phyloP scores from a whole-genome alignment of 2,113 vertebrate genomes.

The Aix galericulata region DNA sequence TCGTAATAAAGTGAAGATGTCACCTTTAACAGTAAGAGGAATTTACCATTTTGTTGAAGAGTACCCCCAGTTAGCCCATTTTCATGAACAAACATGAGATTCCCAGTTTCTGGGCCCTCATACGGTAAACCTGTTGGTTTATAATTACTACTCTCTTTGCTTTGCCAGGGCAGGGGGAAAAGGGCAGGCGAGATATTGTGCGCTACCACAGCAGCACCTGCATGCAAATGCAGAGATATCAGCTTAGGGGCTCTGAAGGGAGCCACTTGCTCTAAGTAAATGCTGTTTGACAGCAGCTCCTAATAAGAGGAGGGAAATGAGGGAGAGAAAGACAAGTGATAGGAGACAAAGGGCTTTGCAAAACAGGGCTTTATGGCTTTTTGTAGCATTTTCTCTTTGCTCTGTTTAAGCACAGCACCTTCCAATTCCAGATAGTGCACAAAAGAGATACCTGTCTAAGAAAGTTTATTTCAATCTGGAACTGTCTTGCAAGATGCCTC shows the following conservation, averaged over 20 bases:
- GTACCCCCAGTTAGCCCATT: background rate
- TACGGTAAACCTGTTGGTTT: background rate
- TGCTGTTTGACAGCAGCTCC: conserved; percentile 44
- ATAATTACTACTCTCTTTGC: background rate
- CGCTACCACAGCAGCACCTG: conserved; percentile 23
- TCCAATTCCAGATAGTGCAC: conserved; percentile 50
- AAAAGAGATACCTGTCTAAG: conserved; percentile 58
- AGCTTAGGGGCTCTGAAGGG: conserved; percentile 1
- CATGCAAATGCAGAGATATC: conserved; percentile 42
- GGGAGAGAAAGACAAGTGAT: conserved; percentile 43
- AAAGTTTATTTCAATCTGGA: conserved; percentile 44
- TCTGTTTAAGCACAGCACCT: conserved; percentile 27
- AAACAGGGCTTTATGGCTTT: conserved; percentile 61
- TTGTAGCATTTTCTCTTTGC: conserved; percentile 52
- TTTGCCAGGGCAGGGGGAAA: background rate
- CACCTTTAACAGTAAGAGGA: background rate
- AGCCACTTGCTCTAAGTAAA: conserved; percentile 38
- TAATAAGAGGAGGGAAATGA: conserved; percentile 57
- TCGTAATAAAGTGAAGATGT: background rate
- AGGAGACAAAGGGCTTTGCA: conserved; percentile 62
- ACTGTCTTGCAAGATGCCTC: conserved; percentile 15
- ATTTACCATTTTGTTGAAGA: background rate
- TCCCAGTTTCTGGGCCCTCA: background rate
- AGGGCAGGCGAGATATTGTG: background rate
- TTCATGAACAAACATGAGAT: background rate